phyloP scores from a whole-genome alignment of 1,140 invertebrate species.

The Pachypeltis micranthus region DNA sequence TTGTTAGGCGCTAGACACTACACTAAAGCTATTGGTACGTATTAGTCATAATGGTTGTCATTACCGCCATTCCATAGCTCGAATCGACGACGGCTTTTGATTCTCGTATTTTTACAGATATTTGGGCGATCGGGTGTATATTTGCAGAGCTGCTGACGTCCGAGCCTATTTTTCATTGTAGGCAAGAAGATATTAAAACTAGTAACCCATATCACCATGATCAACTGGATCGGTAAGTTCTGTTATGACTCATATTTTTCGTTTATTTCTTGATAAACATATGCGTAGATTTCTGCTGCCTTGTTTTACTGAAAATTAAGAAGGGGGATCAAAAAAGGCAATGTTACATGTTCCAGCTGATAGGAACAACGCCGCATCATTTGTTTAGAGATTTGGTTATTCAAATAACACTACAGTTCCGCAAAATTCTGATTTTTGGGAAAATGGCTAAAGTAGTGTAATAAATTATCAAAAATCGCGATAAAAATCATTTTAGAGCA shows the following conservation, averaged over 20 bases:
- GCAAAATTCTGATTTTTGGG: no score
- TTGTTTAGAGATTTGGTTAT: no score
- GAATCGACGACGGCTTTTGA: not conserved
- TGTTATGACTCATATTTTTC: no score
- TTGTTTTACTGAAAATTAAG: no score
- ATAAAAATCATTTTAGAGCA: no score
- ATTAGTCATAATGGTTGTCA: slow-evolving; percentile 15
- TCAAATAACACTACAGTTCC: no score
- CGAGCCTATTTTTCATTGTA: slow-evolving; percentile 98
- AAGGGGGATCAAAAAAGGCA: no score
- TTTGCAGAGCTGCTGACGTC: slow-evolving; percentile 94
- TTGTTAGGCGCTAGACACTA: slow-evolving; percentile 94
- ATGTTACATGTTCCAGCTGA: no score
- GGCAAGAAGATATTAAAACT: slow-evolving; percentile 99
- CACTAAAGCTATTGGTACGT: slow-evolving; percentile 93
- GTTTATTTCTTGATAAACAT: not conserved
- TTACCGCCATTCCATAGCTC: not conserved
- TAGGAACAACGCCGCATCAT: no score
- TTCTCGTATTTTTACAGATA: slow-evolving; percentile 53
- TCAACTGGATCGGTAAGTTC: slow-evolving; percentile 50
- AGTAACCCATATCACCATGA: slow-evolving; percentile 99
- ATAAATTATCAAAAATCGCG: no score
- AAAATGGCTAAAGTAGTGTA: no score
- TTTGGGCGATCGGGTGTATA: slow-evolving; percentile 99
- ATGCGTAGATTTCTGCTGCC: slow-evolving; percentile 16